Evolutionary conservation across 2,113 vertebrate species (phyloP).

Genomic region (Peromyscus polionotus): DNA sequence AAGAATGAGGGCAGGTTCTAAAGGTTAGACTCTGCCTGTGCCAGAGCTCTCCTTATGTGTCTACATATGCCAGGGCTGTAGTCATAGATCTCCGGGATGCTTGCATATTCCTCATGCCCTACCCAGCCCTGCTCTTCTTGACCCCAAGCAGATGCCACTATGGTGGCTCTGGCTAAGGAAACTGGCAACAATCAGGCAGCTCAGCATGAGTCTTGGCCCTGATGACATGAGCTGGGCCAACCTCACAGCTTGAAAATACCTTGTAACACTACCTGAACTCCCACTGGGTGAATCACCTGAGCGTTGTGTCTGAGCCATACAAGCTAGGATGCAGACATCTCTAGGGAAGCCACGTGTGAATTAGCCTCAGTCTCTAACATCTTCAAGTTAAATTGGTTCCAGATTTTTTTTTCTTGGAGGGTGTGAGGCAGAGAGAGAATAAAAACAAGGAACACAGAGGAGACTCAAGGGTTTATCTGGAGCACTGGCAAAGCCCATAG

Average conservation of each 20-base stretch:
- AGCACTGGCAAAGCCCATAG: neutral
- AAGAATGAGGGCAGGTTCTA: accelerated
- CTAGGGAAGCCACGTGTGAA: neutral
- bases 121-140: too few species aligned
- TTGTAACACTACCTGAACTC: neutral
- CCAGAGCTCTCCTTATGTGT: neutral
- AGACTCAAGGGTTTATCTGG: neutral
- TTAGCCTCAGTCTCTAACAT: neutral
- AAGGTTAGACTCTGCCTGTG: neutral
- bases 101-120: too few species aligned
- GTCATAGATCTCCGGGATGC: neutral
- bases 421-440: neutral
- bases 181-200: neutral
- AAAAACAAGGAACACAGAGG: neutral
- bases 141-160: neutral
- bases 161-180: neutral
- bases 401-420: neutral
- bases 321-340: neutral
- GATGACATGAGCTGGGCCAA: neutral
- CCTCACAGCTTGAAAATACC: neutral
- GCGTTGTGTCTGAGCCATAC: neutral
- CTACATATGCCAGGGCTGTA: neutral
- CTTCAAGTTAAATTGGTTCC: neutral
- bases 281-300: neutral
- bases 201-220: neutral